A percentile compares a stretch with the other conserved stretches of the same genome.
phyloP scores from a whole-genome alignment of 2,797 vertebrate species.

The Serranus cabrilla region DNA sequence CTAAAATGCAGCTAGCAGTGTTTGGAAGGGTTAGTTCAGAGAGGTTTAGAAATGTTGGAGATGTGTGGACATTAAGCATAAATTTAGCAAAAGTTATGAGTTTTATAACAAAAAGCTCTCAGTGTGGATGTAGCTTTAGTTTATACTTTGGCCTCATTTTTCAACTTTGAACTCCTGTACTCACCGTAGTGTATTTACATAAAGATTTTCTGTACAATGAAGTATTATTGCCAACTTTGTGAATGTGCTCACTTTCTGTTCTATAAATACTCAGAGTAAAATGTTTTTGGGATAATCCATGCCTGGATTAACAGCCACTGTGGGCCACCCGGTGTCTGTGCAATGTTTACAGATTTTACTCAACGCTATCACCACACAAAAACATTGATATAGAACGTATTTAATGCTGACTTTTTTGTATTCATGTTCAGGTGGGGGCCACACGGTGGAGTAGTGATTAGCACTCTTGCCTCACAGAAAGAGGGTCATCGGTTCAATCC shows the following conservation, averaged over 20 bases:
- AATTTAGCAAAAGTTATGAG: too few relatives aligned
- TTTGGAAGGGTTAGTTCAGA: too few relatives aligned
- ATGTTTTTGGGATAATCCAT: slow-evolving; percentile 17
- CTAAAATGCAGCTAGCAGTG: too few relatives aligned
- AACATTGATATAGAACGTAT: slow-evolving; percentile 1
- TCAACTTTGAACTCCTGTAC: not conserved
- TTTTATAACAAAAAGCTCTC: too few relatives aligned
- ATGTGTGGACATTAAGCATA: too few relatives aligned
- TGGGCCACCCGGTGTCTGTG: slow-evolving; percentile 21
- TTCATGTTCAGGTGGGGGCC: not conserved
- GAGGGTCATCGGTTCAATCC: too few relatives aligned
- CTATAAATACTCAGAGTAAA: slow-evolving; percentile 6
- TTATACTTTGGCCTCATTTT: not conserved
- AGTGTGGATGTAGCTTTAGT: not conserved
- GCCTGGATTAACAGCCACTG: slow-evolving; percentile 10
- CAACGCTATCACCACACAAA: slow-evolving; percentile 17
- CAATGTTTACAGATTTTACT: slow-evolving; percentile 17
- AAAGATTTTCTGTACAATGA: not conserved
- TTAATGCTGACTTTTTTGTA: slow-evolving; percentile 1
- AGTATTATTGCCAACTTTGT: slow-evolving; percentile 5
- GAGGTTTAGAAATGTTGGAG: too few relatives aligned
- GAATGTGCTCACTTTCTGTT: slow-evolving; percentile 8
- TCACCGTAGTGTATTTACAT: not conserved
- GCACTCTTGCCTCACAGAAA: too few relatives aligned
- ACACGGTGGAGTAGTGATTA: too few relatives aligned